A percentile compares a stretch with the other conserved stretches of the same genome.
phyloP scores from a whole-genome alignment of 1,140 invertebrate species.

The Apis mellifera region Amel_HAv3.1 CM009936.2:14168001-14168500 shows the following conservation, averaged over 20 bases:
- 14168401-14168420: not conserved
- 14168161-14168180: slow-evolving; percentile 53
- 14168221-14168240: slow-evolving; percentile 24
- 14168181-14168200: slow-evolving; percentile 14
- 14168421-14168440: not conserved
- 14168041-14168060: not conserved
- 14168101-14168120: not conserved
- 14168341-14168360: slow-evolving; percentile 3
- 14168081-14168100: slow-evolving; percentile 18
- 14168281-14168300: slow-evolving; percentile 26
- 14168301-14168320: not conserved
- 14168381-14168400: not conserved
- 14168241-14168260: not conserved
- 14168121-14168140: not conserved
- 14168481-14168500: no score
- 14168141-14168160: slow-evolving; percentile 52
- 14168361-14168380: not conserved
- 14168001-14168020: not conserved
- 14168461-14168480: no score
- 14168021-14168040: not conserved
- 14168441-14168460: not conserved
- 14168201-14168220: not conserved
- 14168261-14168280: slow-evolving; percentile 8
- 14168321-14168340: not conserved
- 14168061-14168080: slow-evolving; percentile 19